Evolutionary conservation across 2,888 invertebrate genomes (phyloP).

Genomic region (Sturmia bella): DNA sequence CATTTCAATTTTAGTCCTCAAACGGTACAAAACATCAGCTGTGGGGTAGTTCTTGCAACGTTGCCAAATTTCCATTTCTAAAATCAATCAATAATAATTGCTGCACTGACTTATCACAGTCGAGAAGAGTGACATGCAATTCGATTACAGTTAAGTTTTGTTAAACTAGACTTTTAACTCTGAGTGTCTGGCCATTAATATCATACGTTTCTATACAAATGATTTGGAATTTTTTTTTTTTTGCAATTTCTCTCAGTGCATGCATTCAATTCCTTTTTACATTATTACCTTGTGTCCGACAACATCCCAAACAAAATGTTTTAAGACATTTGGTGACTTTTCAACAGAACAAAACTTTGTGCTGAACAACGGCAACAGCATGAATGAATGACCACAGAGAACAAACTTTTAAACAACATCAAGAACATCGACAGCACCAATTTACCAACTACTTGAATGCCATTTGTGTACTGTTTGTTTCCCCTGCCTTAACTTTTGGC

Average conservation of each 20-base stretch:
- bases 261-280: neutral
- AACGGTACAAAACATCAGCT: too few relatives aligned
- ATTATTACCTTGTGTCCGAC: neutral
- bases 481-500: neutral
- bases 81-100: too few relatives aligned
- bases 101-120: too few relatives aligned
- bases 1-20: too few relatives aligned
- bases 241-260: neutral
- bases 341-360: neutral
- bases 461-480: neutral
- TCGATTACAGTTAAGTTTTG: too few relatives aligned
- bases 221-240: neutral
- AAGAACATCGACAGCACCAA: constrained; percentile 7
- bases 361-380: constrained; percentile 18
- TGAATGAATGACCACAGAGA: constrained; percentile 22
- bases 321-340: constrained; percentile 10
- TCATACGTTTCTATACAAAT: too few relatives aligned
- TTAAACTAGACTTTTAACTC: too few relatives aligned
- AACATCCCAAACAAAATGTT: constrained; percentile 46
- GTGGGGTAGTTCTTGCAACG: too few relatives aligned
- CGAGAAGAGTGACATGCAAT: too few relatives aligned
- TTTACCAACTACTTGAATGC: constrained; percentile 2
- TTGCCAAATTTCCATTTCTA: too few relatives aligned
- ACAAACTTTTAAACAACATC: constrained; percentile 4
- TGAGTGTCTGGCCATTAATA: too few relatives aligned